Evolutionary conservation across 2,888 invertebrate species (phyloP).

Genomic region (Mimas tiliae): DNA sequence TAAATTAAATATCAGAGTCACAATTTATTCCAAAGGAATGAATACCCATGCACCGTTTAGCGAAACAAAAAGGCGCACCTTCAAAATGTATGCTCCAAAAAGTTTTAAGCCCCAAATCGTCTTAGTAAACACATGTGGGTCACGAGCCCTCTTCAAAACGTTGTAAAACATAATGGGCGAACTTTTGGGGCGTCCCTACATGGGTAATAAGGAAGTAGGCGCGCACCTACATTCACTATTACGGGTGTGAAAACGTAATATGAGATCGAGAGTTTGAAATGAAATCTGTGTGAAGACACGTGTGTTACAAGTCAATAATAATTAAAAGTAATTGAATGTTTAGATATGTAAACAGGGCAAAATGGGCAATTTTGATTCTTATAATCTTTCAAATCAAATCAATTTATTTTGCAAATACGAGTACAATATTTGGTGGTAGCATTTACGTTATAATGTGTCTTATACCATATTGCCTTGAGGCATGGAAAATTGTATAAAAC

Average conservation of each 20-base stretch:
- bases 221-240: constrained; percentile 25
- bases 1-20: too few species aligned
- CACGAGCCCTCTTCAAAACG: constrained; percentile 30
- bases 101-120: neutral
- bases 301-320: neutral
- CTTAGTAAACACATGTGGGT: neutral
- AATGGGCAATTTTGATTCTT: neutral
- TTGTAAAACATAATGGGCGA: constrained; percentile 37
- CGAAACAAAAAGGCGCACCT: neutral
- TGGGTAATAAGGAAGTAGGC: neutral
- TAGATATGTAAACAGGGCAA: neutral
- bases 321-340: neutral
- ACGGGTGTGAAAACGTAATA: neutral
- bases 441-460: too few species aligned
- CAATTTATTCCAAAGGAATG: too few species aligned
- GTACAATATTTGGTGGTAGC: too few species aligned
- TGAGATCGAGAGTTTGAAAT: neutral
- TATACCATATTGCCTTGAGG: too few species aligned
- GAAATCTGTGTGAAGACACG: neutral
- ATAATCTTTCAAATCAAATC: too few species aligned
- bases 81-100: neutral
- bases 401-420: too few species aligned
- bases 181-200: constrained; percentile 12
- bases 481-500: too few species aligned
- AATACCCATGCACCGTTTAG: too few species aligned